A percentile compares a stretch with the other conserved stretches of the same genome.
phyloP scores from a whole-genome alignment of 2,113 vertebrate species.

The Mystacornis crossleyi region DNA sequence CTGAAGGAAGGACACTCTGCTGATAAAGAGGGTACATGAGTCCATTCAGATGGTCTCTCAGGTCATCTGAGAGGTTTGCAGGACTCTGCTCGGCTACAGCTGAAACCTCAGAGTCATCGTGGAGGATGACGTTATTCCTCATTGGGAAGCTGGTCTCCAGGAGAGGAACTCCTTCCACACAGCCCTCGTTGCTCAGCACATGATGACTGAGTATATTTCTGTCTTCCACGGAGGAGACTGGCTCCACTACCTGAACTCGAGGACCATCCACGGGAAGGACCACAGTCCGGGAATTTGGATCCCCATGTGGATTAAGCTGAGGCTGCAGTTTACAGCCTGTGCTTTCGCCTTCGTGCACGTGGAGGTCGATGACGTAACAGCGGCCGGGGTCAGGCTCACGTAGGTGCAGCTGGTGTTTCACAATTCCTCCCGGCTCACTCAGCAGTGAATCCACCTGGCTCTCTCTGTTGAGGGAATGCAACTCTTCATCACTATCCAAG shows the following conservation, averaged over 20 bases:
- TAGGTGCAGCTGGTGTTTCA: conserved; percentile 67
- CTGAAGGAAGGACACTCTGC: conserved; percentile 15
- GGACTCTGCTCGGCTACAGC: not conserved
- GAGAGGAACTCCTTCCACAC: conserved; percentile 57
- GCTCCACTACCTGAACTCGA: conserved; percentile 14
- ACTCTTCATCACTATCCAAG: conserved; percentile 61
- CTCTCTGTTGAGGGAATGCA: conserved; percentile 44
- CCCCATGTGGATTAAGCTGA: not conserved
- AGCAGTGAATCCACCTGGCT: conserved; percentile 13
- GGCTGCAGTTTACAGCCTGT: conserved; percentile 25
- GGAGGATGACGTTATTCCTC: conserved; percentile 50
- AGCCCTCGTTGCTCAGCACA: conserved; percentile 17
- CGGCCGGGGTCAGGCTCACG: conserved; percentile 33
- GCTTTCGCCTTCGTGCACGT: not conserved
- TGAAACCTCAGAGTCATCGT: not conserved
- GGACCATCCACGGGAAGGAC: conserved; percentile 13
- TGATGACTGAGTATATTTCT: not conserved
- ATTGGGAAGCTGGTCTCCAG: not conserved
- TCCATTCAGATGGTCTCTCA: conserved; percentile 32
- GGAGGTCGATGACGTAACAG: conserved; percentile 23
- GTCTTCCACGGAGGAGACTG: not conserved
- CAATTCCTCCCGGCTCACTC: conserved; percentile 5
- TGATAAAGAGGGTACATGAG: conserved; percentile 59
- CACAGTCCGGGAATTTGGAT: not conserved
- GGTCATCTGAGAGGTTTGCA: not conserved